A percentile compares a stretch with the other conserved stretches of the same genome.
Conservation (phyloP, 2,113 vertebrate species). For the Accipiter cooperii region DNA sequence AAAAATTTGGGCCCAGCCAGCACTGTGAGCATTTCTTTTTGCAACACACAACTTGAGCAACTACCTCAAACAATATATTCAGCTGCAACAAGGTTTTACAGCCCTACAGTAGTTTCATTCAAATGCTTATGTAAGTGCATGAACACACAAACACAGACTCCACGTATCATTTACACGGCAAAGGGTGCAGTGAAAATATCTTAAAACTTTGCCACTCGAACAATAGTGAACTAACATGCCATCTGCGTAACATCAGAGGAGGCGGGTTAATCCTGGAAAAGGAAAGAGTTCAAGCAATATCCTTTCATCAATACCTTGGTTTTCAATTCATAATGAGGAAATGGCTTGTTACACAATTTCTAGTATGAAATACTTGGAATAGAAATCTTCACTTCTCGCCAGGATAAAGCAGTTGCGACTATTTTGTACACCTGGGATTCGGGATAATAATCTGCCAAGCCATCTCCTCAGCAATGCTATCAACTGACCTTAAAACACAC, state of each 20-base stretch:
- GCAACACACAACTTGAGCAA: background rate
- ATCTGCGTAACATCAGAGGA: background rate
- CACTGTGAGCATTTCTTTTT: background rate
- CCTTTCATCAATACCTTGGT: background rate
- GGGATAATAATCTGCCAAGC: background rate
- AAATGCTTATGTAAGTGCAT: background rate
- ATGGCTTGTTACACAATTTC: background rate
- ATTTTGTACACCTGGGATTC: background rate
- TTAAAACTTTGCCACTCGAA: background rate
- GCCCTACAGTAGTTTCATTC: background rate
- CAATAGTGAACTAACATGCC: background rate
- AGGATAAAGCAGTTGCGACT: background rate
- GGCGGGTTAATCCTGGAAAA: background rate
- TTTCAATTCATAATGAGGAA: background rate
- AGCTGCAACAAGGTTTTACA: background rate
- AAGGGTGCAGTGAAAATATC: background rate
- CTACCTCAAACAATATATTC: background rate
- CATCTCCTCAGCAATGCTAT: background rate
- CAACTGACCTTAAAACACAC: background rate
- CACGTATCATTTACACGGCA: background rate
- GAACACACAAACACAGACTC: background rate
- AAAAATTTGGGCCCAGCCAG: background rate
- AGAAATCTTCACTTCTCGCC: background rate
- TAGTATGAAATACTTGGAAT: background rate
- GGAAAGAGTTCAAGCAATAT: background rate